Evolutionary conservation across 2,888 invertebrate genomes (phyloP), one percentile per base, ranked within the genome.

Genomic region (Temnothorax ravouxi): DNA sequence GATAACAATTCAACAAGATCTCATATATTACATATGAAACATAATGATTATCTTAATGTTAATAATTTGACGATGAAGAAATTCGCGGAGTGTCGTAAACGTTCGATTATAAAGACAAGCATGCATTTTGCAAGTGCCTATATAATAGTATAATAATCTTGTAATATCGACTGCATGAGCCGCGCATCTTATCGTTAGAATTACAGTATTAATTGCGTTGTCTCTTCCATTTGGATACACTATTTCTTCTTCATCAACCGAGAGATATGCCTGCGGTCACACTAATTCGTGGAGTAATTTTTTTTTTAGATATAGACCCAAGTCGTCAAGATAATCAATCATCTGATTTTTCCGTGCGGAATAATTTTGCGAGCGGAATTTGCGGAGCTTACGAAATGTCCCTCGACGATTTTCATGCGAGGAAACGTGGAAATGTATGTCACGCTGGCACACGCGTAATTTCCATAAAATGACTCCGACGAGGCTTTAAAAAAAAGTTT

Each of bases 401-500:
- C 15, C 11, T 6, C 29, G n/a, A 41, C 21, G 6, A 18, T 38
- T 54, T 25, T 67, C n/a, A 54, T 62, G 21, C 21, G 66, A 56
- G n/a, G 61, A 54, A 52, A 71, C 29, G 44, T 21, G 21, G 41
- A 76, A 18, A 67, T 50, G 44, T 34, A 29, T 44, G 29, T 54
- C 74, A 74, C 59, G 25, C 56, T 56, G 34, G 1, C 25, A 54
- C 34, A 34, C 15, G 8, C 34, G 52, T 25, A 41, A 59, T 59
- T 54, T 72, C 44, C 79, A n/a, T 77, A 74, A 72, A 41, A 47
- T 21, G 56, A 82, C 52, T 61, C 61, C 79, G 62, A 59, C 13
- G n/a, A 61, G 29, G 41, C 21, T 61, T 29, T 50, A 74, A 44
- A 50, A 56, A 56, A 81, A 83, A 34, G 34, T 56, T 18, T 13